A percentile compares a stretch with the other conserved stretches of the same genome.
Evolutionary conservation across 2,888 invertebrate species (phyloP).

Genomic region (Amaurobius ferox): DNA sequence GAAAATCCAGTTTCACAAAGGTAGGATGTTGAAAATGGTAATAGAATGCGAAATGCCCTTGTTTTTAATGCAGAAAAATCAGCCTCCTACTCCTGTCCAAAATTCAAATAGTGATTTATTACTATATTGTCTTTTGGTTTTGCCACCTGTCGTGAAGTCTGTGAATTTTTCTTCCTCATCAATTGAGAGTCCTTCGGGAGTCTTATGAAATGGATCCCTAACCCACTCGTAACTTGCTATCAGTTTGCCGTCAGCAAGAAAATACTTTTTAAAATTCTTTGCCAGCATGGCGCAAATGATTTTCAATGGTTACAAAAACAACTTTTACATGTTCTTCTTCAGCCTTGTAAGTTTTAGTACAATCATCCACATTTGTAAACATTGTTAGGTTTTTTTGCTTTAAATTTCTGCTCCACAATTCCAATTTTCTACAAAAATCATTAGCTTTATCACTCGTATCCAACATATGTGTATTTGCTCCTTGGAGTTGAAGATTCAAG

Average conservation of each 20-base stretch:
- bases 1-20: too few relatives aligned
- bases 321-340: conserved; percentile 11
- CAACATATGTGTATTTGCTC: conserved; percentile 47
- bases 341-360: conserved; percentile 13
- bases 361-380: conserved; percentile 38
- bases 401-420: conserved; percentile 57
- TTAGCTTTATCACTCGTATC: conserved; percentile 49
- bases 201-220: conserved; percentile 53
- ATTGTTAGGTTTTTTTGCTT: conserved; percentile 40
- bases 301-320: conserved; percentile 23
- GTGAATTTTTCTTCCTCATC: too few relatives aligned
- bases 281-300: too few relatives aligned
- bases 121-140: too few relatives aligned
- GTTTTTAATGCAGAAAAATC: too few relatives aligned
- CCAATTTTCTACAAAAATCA: conserved; percentile 50
- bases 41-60: too few relatives aligned
- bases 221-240: conserved; percentile 63
- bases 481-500: conserved; percentile 48
- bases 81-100: too few relatives aligned
- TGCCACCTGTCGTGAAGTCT: too few relatives aligned
- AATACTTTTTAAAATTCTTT: conserved; percentile 47
- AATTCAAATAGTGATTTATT: too few relatives aligned
- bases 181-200: conserved; percentile 42
- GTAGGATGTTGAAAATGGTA: too few relatives aligned
- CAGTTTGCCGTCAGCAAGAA: conserved; percentile 44